Conservation (phyloP, 1,140 invertebrate species). For the Zelostemma sp. region DNA sequence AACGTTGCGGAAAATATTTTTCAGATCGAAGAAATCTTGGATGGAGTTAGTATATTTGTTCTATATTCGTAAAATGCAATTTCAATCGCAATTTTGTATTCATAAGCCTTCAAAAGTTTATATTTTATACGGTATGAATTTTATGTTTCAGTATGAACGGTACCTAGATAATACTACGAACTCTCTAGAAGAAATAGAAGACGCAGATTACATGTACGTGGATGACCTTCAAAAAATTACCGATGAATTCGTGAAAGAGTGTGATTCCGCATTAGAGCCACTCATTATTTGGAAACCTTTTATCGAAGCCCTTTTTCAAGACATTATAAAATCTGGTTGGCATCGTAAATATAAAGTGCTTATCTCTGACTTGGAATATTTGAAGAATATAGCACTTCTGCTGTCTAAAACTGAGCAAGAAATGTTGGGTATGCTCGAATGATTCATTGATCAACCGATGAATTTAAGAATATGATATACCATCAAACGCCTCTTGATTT, state of each 20-base stretch:
- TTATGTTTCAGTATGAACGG: slow-evolving; percentile 50
- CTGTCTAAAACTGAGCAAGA: slow-evolving; percentile 70
- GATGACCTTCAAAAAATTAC: slow-evolving; percentile 75
- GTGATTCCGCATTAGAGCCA: slow-evolving; percentile 66
- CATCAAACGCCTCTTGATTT: too few relatives aligned
- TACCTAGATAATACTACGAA: slow-evolving; percentile 71
- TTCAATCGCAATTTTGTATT: too few relatives aligned
- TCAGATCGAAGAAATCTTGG: slow-evolving; percentile 68
- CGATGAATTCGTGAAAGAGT: slow-evolving; percentile 68
- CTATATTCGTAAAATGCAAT: too few relatives aligned
- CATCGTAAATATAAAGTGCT: slow-evolving; percentile 72
- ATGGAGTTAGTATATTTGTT: slow-evolving; percentile 70
- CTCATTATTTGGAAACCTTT: slow-evolving; percentile 75
- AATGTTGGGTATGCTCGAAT: slow-evolving; percentile 65
- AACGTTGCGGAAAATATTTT: slow-evolving; percentile 68
- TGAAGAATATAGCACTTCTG: slow-evolving; percentile 72
- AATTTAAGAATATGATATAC: too few relatives aligned
- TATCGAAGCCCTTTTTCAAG: slow-evolving; percentile 74
- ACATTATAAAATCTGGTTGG: slow-evolving; percentile 70
- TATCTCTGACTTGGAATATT: slow-evolving; percentile 75
- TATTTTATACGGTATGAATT: too few relatives aligned
- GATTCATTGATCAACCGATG: neutral
- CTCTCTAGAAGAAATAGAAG: slow-evolving; percentile 67
- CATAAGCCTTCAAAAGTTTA: too few relatives aligned
- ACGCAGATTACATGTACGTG: slow-evolving; percentile 73